Evolutionary conservation across 1,140 invertebrate species (phyloP), one percentile per base, ranked within the genome.

Genomic region (Saccostrea echinata): DNA sequence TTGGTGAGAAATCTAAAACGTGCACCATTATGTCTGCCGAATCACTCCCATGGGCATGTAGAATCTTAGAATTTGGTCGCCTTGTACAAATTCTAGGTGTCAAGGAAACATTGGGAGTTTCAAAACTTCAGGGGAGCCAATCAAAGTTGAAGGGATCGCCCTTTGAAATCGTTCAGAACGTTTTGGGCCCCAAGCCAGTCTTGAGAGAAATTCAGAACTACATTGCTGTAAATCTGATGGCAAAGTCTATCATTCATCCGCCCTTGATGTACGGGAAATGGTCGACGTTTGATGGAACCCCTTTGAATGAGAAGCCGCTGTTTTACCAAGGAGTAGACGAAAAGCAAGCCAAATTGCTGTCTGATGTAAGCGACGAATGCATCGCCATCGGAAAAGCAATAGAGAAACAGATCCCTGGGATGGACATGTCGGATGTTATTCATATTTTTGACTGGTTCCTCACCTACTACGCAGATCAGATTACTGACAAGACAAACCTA

Each of bases 291-390:
- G 90, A 92, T 71, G 87, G 90, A 8, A 87, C 88, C 53, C 90
- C 91, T 1, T 1, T 92, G 3, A 43, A 84, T 0, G 84, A 89
- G n/a, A 88, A 89, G 30, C 84, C 84, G 24, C 80, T 93, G 57
- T 93, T 93, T 68, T 93, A 93, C 71, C 90, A 93, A 85, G 92
- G 92, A 21, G 84, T 93, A 33, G 86, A 91, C 83, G 90, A 92
- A 13, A 51, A 57, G 0, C 88, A 91, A 51, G 91, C 88, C 11
- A 85, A 88, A 9, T 33, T 93, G 16, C 61, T 93, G 6, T 83
- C 85, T n/a, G 86, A 71, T 51, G 86, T 92, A 6, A 92, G 91
- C 43, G 86, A 91, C 9, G 92, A 93, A 86, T 53, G 91, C 18
- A 64, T 92, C 1, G 84, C 84, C 8, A 90, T 86, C 35, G 91